Evolutionary conservation across 2,113 vertebrate genomes (phyloP).

Genomic region (Recurvirostra avosetta): DNA sequence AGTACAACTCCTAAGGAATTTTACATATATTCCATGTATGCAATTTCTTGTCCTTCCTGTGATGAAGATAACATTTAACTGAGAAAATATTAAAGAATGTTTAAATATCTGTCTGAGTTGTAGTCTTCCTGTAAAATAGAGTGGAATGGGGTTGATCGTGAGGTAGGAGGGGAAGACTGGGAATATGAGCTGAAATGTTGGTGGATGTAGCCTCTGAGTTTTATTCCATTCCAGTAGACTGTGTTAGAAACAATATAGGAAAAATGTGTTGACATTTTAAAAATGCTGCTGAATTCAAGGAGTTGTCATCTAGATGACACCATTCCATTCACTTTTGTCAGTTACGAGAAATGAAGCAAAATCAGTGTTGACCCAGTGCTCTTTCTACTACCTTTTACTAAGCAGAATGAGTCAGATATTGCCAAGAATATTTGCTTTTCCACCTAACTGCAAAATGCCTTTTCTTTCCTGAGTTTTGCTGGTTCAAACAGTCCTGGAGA

Average conservation of each 20-base stretch:
- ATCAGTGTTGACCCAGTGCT: neutral
- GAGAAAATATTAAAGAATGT: neutral
- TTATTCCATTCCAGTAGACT: neutral
- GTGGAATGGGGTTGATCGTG: accelerated
- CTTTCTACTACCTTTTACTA: neutral
- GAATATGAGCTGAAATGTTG: neutral
- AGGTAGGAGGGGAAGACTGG: neutral
- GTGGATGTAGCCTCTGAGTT: neutral
- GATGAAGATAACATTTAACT: neutral
- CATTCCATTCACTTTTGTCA: neutral
- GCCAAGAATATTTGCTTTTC: neutral
- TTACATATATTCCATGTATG: neutral
- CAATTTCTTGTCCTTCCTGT: neutral
- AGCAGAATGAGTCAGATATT: neutral
- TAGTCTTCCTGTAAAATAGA: neutral
- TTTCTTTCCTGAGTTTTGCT: neutral
- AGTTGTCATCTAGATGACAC: neutral
- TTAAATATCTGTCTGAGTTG: neutral
- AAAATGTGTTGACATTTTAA: neutral
- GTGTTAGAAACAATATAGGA: neutral
- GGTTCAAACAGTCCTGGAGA: neutral
- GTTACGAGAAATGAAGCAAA: neutral
- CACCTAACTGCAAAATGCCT: neutral
- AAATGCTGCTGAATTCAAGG: neutral
- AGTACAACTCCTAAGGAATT: neutral